A percentile compares a stretch with the other conserved stretches of the same genome.
These are phyloP conservation scores for Sebastes melanostomus DNA, from an alignment of 2,797 vertebrate genomes.

Conservation along the genomic window DNA sequence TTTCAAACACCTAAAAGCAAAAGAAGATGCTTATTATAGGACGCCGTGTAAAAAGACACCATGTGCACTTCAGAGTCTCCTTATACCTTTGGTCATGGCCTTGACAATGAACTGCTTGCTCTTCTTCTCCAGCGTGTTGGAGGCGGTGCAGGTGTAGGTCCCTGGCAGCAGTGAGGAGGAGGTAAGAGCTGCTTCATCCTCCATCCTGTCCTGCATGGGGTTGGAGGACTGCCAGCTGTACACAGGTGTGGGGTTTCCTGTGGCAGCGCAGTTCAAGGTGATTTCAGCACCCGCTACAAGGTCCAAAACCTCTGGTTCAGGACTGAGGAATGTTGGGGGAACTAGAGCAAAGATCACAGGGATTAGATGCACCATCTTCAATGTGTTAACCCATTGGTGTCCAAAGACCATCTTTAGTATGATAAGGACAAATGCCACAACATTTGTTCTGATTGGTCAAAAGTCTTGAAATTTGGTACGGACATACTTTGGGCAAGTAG, in stretches of 20 bases:
- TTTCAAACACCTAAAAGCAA: constrained; percentile 67
- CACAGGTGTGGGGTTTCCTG: constrained; percentile 73
- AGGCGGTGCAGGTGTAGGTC: constrained; percentile 79
- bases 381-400: neutral
- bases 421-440: too few relatives aligned
- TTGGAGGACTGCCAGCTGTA: constrained; percentile 76
- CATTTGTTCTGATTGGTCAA: too few relatives aligned
- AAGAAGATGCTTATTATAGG: constrained; percentile 32
- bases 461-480: too few relatives aligned
- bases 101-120: constrained; percentile 78
- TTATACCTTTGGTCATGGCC: constrained; percentile 70
- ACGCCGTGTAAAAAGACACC: neutral
- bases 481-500: too few relatives aligned
- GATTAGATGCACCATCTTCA: neutral
- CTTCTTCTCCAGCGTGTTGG: constrained; percentile 73
- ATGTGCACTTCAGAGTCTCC: neutral
- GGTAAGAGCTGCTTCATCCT: constrained; percentile 58
- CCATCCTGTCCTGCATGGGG: constrained; percentile 53
- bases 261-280: constrained; percentile 76
- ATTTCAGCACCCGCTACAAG: constrained; percentile 57
- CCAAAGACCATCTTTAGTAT: too few relatives aligned
- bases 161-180: constrained; percentile 71
- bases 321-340: constrained; percentile 70
- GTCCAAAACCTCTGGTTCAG: constrained; percentile 69
- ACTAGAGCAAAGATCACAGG: constrained; percentile 48